A percentile compares a stretch with the other conserved stretches of the same genome.
These are phyloP conservation scores for Perca schrenkii DNA, from an alignment of 2,113 vertebrate species.

Conservation along the genomic window DNA sequence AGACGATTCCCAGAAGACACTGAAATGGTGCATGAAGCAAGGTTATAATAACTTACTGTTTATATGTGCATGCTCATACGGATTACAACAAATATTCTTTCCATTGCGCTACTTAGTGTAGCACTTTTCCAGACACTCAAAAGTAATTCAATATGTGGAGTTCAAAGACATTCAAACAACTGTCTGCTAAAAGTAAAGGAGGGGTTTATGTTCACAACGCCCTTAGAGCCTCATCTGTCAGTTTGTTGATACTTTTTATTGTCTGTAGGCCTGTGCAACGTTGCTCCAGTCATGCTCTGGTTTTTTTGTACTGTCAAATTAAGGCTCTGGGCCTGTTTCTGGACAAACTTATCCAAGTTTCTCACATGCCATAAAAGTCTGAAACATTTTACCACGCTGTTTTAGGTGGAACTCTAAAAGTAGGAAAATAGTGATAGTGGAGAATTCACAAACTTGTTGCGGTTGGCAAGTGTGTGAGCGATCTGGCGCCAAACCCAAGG, in stretches of 20 bases:
- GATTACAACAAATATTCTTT: slow-evolving; percentile 52
- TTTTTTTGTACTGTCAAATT: slow-evolving; percentile 61
- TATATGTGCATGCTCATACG: slow-evolving; percentile 38
- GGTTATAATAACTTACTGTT: slow-evolving; percentile 37
- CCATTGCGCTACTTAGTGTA: slow-evolving; percentile 33
- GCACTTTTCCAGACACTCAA: slow-evolving; percentile 51
- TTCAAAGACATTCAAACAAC: slow-evolving; percentile 64
- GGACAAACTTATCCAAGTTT: slow-evolving; percentile 30
- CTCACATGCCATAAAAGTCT: slow-evolving; percentile 35
- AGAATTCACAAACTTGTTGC: slow-evolving; percentile 60
- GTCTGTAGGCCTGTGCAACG: slow-evolving; percentile 42
- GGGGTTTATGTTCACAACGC: slow-evolving; percentile 45
- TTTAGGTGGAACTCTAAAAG: slow-evolving; percentile 47
- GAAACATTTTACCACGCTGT: slow-evolving; percentile 11
- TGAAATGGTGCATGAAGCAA: slow-evolving; percentile 5
- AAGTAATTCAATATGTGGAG: slow-evolving; percentile 64
- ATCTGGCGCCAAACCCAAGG: slow-evolving; percentile 69
- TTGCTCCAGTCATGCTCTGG: slow-evolving; percentile 21
- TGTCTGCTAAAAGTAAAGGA: slow-evolving; percentile 50
- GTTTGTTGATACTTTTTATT: slow-evolving; percentile 60
- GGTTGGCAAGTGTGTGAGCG: slow-evolving; percentile 73
- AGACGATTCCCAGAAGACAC: slow-evolving; percentile 36
- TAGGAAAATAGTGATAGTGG: slow-evolving; percentile 52
- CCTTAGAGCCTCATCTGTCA: slow-evolving; percentile 60
- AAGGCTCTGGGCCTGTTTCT: slow-evolving; percentile 22